Evolutionary conservation across 64 coral and sea anemone species (phyloP).

Genomic region (Trachythela sp.): DNA sequence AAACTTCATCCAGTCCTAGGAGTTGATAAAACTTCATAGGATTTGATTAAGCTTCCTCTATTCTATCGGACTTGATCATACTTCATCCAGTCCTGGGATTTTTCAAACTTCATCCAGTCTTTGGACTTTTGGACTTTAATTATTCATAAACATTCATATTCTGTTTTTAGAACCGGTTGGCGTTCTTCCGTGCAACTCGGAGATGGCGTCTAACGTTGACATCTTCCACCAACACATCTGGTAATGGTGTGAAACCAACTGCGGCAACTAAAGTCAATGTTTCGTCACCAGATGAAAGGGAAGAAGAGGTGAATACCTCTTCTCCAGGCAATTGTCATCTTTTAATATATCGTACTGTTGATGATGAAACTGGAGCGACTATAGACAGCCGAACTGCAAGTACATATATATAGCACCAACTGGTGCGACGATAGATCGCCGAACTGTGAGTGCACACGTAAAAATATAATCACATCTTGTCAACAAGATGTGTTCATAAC

Average conservation of each 20-base stretch:
- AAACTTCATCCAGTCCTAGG: too few relatives aligned
- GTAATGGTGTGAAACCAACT: neutral
- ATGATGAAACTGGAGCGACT: neutral
- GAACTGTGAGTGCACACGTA: too few relatives aligned
- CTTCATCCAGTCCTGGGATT: too few relatives aligned
- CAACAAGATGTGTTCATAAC: too few relatives aligned
- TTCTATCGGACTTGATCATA: too few relatives aligned
- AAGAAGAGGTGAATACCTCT: neutral
- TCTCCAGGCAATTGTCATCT: neutral
- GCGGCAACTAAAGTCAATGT: neutral
- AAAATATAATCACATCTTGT: too few relatives aligned
- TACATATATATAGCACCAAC: conserved; percentile 14
- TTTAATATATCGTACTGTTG: neutral
- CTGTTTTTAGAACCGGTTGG: neutral
- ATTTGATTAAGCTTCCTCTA: too few relatives aligned
- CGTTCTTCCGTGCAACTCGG: neutral
- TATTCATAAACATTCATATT: neutral
- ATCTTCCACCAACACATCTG: neutral
- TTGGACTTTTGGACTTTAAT: too few relatives aligned
- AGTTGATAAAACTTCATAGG: too few relatives aligned
- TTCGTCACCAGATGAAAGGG: neutral
- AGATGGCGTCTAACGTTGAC: neutral
- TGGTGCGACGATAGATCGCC: neutral
- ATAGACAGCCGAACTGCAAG: neutral
- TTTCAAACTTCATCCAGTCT: too few relatives aligned